Evolutionary conservation across 2,888 invertebrate species (phyloP).

Genomic region (Lepidonotus clava): DNA sequence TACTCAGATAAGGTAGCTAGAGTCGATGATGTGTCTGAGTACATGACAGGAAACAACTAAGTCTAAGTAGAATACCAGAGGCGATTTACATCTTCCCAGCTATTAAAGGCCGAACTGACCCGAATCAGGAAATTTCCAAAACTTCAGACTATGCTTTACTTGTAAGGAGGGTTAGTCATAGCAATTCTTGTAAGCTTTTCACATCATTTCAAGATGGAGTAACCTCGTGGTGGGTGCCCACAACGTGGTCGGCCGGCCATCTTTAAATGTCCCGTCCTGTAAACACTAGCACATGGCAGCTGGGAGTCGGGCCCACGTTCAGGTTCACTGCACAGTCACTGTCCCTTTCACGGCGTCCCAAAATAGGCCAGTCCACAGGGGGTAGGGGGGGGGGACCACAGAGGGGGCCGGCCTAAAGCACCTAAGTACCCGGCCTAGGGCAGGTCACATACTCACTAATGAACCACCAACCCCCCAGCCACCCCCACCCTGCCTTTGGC

Average conservation of each 20-base stretch:
- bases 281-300: conserved; percentile 52
- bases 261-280: conserved; percentile 41
- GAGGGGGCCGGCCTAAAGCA: not conserved
- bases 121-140: too few relatives aligned
- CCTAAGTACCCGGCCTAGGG: not conserved
- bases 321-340: conserved; percentile 41
- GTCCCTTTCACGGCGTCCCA: conserved; percentile 49
- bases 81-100: too few relatives aligned
- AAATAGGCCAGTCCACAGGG: not conserved
- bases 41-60: too few relatives aligned
- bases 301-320: conserved; percentile 22
- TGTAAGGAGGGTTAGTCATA: too few relatives aligned
- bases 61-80: too few relatives aligned
- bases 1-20: too few relatives aligned
- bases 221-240: too few relatives aligned
- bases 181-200: too few relatives aligned
- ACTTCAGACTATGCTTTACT: too few relatives aligned
- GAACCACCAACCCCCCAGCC: conserved; percentile 9
- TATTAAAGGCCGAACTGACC: too few relatives aligned
- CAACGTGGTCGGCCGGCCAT: conserved; percentile 30
- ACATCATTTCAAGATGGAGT: too few relatives aligned
- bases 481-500: not conserved
- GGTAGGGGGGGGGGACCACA: not conserved
- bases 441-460: not conserved
- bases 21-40: too few relatives aligned